A percentile compares a stretch with the other conserved stretches of the same genome.
These are phyloP conservation scores for Galendromus occidentalis DNA, from an alignment of 1,140 invertebrate species.

Conservation along the genomic window DNA sequence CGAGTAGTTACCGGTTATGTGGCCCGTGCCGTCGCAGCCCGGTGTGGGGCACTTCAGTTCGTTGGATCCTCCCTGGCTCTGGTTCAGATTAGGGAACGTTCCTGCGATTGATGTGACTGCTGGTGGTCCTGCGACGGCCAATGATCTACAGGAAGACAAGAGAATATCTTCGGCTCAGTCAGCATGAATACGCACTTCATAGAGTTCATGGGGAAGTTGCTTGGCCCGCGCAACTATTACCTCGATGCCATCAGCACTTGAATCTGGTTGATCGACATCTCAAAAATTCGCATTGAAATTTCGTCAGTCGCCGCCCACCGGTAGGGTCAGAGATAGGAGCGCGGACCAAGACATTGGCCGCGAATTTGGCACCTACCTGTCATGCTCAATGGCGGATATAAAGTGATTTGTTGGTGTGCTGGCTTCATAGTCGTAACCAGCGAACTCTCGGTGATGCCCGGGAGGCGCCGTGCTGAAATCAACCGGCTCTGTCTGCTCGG, in stretches of 20 bases:
- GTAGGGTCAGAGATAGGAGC: neutral
- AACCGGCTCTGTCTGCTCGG: constrained; percentile 43
- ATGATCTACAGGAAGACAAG: constrained; percentile 9
- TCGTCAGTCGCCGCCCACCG: no score
- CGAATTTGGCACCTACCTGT: constrained; percentile 8
- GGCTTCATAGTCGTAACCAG: constrained; percentile 12
- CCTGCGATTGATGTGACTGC: neutral
- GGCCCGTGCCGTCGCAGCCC: constrained; percentile 60
- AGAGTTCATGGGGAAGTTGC: neutral
- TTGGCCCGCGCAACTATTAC: constrained; percentile 4
- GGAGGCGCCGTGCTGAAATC: constrained; percentile 37
- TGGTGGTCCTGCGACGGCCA: constrained; percentile 5
- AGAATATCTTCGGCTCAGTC: constrained; percentile 12
- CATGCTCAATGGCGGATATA: neutral
- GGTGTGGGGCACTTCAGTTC: constrained; percentile 45
- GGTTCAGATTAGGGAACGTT: neutral
- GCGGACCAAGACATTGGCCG: neutral
- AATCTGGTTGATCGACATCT: no score
- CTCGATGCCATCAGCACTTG: no score
- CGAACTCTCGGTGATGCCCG: neutral
- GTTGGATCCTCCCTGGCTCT: constrained; percentile 8
- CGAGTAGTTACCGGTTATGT: constrained; percentile 63
- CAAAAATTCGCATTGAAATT: no score
- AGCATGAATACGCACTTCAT: neutral
- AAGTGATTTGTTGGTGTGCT: constrained; percentile 1